phyloP scores from a whole-genome alignment of 2,888 invertebrate species.

The Nephrotoma appendiculata region DNA sequence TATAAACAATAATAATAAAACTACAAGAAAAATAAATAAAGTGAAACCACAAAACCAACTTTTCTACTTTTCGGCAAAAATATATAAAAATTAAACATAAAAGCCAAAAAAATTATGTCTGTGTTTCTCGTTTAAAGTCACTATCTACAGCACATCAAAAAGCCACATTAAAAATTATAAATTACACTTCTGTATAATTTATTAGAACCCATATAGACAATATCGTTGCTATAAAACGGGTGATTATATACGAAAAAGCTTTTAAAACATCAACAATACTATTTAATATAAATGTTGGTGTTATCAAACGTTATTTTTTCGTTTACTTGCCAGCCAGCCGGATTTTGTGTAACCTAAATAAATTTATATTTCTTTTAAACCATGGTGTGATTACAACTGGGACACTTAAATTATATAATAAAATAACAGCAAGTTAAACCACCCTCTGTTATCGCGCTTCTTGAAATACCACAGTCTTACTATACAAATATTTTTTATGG shows the following conservation, averaged over 20 bases:
- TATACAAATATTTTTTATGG: neutral
- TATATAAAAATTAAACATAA: neutral
- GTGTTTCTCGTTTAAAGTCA: neutral
- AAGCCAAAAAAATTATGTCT: neutral
- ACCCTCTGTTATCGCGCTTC: neutral
- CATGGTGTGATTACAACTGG: neutral
- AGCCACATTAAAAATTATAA: neutral
- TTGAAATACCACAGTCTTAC: neutral
- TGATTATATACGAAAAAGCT: neutral
- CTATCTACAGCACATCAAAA: neutral
- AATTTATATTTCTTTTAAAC: neutral
- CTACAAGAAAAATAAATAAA: no score
- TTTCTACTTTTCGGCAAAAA: neutral
- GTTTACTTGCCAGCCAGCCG: neutral
- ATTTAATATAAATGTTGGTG: neutral
- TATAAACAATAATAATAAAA: no score
- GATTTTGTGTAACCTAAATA: neutral
- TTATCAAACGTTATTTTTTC: neutral
- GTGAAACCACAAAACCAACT: neutral
- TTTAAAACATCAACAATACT: neutral
- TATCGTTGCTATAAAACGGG: neutral
- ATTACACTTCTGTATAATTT: neutral
- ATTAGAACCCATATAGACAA: neutral
- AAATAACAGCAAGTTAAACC: neutral
- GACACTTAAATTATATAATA: neutral